phyloP scores from a whole-genome alignment of 2,888 invertebrate species.

The Dysmachus trigonus region DNA sequence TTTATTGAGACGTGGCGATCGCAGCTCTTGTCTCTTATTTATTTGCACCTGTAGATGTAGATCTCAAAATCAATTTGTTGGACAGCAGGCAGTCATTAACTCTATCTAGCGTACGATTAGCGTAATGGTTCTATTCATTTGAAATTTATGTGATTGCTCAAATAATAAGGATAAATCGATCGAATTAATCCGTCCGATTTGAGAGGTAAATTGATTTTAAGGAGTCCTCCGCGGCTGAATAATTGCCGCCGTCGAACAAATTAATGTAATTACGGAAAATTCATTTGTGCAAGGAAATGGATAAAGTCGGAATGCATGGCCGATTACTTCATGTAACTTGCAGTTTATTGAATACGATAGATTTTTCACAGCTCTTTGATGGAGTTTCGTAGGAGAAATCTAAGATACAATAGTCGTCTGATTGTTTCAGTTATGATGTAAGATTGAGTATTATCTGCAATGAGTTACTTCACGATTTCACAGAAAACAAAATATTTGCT shows the following conservation, averaged over 20 bases:
- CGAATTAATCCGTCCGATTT: conserved; percentile 38
- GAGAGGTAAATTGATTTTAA: conserved; percentile 33
- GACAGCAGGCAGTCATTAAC: conserved; percentile 36
- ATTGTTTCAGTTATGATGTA: background rate
- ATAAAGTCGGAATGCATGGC: background rate
- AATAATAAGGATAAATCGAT: conserved; percentile 36
- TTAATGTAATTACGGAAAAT: background rate
- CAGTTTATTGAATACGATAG: background rate
- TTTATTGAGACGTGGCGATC: conserved; percentile 26
- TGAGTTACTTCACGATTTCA: background rate
- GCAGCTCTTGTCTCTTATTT: conserved; percentile 35
- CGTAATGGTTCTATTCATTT: conserved; percentile 34
- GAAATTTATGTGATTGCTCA: conserved; percentile 33
- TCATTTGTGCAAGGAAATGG: background rate
- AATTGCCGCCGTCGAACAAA: background rate
- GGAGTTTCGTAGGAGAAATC: background rate
- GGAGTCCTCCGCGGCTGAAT: background rate
- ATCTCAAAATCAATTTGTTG: conserved; percentile 39
- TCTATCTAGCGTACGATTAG: conserved; percentile 27
- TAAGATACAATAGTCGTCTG: background rate
- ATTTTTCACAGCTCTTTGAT: background rate
- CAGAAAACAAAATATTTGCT: background rate
- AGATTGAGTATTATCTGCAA: background rate
- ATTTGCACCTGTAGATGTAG: conserved; percentile 32
- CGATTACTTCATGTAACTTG: background rate